Percentiles rank a stretch among this genome's conserved stretches.
These are phyloP conservation scores for Adelges cooleyi DNA, from an alignment of 1,140 invertebrate species.

Conservation along the genomic window DNA sequence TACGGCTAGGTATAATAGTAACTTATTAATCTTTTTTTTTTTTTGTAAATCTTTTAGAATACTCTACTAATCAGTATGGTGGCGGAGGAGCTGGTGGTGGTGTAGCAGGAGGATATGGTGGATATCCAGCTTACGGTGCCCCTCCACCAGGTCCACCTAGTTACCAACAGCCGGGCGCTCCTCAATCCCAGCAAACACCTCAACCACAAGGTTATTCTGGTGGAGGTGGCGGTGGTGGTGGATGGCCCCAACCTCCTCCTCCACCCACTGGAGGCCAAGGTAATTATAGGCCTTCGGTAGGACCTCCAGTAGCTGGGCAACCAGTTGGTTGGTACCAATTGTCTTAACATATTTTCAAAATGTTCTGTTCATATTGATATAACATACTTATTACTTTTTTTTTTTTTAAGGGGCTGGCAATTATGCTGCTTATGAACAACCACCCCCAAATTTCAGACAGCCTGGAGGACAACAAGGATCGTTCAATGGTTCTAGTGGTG, in stretches of 20 bases:
- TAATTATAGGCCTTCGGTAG: background rate
- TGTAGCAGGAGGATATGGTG: constrained; percentile 22
- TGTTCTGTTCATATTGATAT: too few relatives aligned
- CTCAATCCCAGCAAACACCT: background rate
- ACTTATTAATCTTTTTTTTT: too few relatives aligned
- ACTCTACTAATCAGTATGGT: constrained; percentile 16
- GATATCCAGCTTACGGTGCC: constrained; percentile 28
- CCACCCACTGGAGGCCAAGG: constrained; percentile 9
- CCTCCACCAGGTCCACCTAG: constrained; percentile 23
- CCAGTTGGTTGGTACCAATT: too few relatives aligned
- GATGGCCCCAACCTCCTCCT: constrained; percentile 24
- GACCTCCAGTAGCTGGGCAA: too few relatives aligned
- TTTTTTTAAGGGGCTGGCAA: background rate
- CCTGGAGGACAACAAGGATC: constrained; percentile 22
- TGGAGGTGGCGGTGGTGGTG: background rate
- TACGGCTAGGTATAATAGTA: too few relatives aligned
- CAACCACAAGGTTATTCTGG: constrained; percentile 14
- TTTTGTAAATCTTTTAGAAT: too few relatives aligned
- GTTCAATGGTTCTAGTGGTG: constrained; percentile 14
- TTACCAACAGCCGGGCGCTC: constrained; percentile 4
- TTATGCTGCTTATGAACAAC: constrained; percentile 24
- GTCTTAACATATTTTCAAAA: too few relatives aligned
- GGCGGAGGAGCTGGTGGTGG: constrained; percentile 1
- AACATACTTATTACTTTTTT: too few relatives aligned
- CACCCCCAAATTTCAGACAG: constrained; percentile 4